Conservation (phyloP, 1,140 invertebrate genomes). For the Chymomyza costata region DNA sequence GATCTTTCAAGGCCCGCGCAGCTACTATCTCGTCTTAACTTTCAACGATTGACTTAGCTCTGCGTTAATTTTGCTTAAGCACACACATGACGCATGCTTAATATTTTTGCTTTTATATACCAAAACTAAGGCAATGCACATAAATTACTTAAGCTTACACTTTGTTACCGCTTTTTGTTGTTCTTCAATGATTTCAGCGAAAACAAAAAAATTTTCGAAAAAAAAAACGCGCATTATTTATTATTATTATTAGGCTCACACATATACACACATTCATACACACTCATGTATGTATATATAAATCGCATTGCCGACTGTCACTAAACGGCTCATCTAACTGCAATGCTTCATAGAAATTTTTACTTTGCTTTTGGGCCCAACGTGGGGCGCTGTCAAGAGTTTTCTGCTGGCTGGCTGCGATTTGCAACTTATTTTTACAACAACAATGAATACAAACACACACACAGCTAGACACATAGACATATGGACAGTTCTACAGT, state of each 20-base stretch:
- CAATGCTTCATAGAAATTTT: conserved; percentile 73
- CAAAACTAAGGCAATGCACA: conserved; percentile 4
- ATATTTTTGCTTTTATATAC: conserved; percentile 15
- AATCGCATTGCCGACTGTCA: conserved; percentile 60
- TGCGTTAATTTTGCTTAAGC: no score
- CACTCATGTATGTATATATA: conserved; percentile 24
- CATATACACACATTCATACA: neutral
- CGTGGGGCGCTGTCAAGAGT: neutral
- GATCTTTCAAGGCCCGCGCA: no score
- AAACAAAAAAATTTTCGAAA: no score
- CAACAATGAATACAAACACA: conserved; percentile 52
- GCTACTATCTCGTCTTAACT: no score
- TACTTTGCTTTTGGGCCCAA: conserved; percentile 28
- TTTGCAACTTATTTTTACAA: conserved; percentile 60
- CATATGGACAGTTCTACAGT: no score
- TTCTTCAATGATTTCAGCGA: conserved; percentile 67
- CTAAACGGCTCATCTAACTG: conserved; percentile 74
- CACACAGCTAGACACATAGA: neutral
- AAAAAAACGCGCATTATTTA: no score
- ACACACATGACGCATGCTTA: conserved; percentile 29
- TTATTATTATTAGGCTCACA: conserved; percentile 58
- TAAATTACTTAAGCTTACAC: conserved; percentile 34
- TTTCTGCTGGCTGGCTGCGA: conserved; percentile 24
- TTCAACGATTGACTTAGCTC: no score
- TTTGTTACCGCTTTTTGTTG: conserved; percentile 41